Evolutionary conservation across 1,140 invertebrate genomes (phyloP), one percentile per base, ranked within the genome.

Genomic region (Brachystomella parvula): DNA sequence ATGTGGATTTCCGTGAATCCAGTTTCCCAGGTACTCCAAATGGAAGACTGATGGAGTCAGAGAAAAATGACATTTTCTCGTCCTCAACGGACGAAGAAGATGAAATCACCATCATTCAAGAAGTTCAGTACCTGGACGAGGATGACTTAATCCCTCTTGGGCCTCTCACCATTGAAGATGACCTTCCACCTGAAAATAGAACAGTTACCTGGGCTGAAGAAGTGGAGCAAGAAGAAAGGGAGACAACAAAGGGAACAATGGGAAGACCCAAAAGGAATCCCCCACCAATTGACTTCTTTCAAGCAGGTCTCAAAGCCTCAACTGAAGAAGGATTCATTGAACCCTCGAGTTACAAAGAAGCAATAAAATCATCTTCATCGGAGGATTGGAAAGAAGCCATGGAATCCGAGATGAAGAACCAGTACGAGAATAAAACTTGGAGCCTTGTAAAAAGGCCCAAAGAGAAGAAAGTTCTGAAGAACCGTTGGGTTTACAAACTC

Each of bases 181-280:
- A 6, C 49, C 9, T 19, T 12, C 12, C 76, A 73, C 17, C 79
- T n/a, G n/a, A n/a, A n/a, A n/a, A n/a, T 77, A 73, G 73, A 75
- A 9, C 75, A 75, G 56, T 75, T 78, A 0, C 69, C 76, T 1
- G 69, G 74, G 33, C 70, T n/a, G n/a, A n/a, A n/a, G n/a, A n/a
- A n/a, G n/a, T n/a, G n/a, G n/a, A n/a, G n/a, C n/a, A n/a, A n/a
- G n/a, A n/a, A n/a, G n/a, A n/a, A n/a, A n/a, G n/a, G n/a, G n/a
- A n/a, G n/a, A n/a, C n/a, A n/a, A n/a, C n/a, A n/a, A n/a, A n/a
- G n/a, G n/a, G n/a, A n/a, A n/a, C n/a, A n/a, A n/a, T n/a, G n/a
- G n/a, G n/a, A n/a, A n/a, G n/a, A n/a, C n/a, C n/a, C n/a, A n/a
- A n/a, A n/a, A n/a, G n/a, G n/a, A n/a, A n/a, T n/a, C n/a, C n/a